Base-by-base conservation (phyloP, 2,797 vertebrate genomes). In the Meriones psammophilus region DNA sequence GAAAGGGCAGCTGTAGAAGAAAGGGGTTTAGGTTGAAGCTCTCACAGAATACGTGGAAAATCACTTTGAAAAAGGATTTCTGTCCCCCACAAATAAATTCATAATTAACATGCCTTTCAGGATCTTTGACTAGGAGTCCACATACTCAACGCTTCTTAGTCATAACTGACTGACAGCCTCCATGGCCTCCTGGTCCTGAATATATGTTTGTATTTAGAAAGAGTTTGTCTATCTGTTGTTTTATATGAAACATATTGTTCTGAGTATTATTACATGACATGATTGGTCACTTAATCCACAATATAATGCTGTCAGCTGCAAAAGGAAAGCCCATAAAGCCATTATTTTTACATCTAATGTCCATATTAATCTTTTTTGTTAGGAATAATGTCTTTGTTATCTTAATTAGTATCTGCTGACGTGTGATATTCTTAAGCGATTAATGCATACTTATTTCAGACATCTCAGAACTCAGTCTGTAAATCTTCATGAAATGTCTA, bases 401-500 rank as follows among this genome's bases (percentile, higher is more conserved):
- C 28, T 54, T 78, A 69, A 88, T 62, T 96, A 93, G 39, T 84
- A 56, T 10, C 74, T 88, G 39, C 60, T 93, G 62, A 12, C 66
- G 10, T 84, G 28, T 78, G 39, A 30, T 56, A 26, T 73, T 89
- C 66, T 87, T 28, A 95, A 88, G 64, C 30, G 46, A 96, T 42
- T 56, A 66, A 56, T 56, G 3, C 26, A 68, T 17, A 66, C 14
- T 86, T 3, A 91, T 39, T 74, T 46, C 30, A 84, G 60, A 66
- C 14, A 71, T 66, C 60, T 74, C 89, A 93, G 94, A 95, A 92
- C 58, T 66, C 36, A 64, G 56, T 42, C n/a, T 42, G 39, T 30
- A 94, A 91, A 83, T 73, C 77, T 95, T 80, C 42, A 71, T 56
- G 66, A 92, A 89, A 85, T 68, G 28, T 26, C 79, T 77, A 76